A percentile compares a stretch with the other conserved stretches of the same genome.
Evolutionary conservation across 2,797 vertebrate species (phyloP).

Genomic region (Myotis myotis): DNA sequence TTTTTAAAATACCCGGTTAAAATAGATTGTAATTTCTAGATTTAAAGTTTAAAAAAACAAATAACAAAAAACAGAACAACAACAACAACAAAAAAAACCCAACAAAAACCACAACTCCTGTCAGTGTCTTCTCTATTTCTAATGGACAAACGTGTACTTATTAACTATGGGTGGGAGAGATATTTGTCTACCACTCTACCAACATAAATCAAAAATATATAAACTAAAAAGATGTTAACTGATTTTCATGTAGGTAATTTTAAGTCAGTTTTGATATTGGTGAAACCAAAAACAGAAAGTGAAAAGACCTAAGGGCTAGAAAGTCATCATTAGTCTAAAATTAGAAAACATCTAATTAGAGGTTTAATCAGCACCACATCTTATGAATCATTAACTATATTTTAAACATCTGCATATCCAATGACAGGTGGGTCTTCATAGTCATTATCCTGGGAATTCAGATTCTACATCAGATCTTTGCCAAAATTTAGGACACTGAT

Average conservation of each 20-base stretch:
- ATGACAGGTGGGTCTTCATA: not conserved
- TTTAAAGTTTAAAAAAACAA: constrained; percentile 58
- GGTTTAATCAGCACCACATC: constrained; percentile 26
- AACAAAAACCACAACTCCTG: not conserved
- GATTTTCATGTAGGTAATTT: constrained; percentile 17
- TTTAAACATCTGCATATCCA: constrained; percentile 30
- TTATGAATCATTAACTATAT: constrained; percentile 13
- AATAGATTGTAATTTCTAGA: constrained; percentile 78
- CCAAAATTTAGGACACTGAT: not conserved
- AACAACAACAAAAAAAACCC: too few species aligned
- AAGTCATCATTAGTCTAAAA: constrained; percentile 39
- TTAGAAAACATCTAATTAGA: constrained; percentile 44
- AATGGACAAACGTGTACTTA: not conserved
- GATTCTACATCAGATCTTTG: not conserved
- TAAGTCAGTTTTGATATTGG: not conserved
- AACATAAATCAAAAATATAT: not conserved
- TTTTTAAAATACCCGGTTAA: constrained; percentile 78
- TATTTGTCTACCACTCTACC: not conserved
- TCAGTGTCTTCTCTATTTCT: not conserved
- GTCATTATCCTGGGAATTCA: not conserved
- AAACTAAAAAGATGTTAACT: not conserved
- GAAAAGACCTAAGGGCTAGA: constrained; percentile 21
- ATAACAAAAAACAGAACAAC: not conserved
- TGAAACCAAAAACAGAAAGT: constrained; percentile 24
- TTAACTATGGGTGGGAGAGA: not conserved